These are phyloP conservation scores for Scaptodrosophila lebanonensis DNA, from an alignment of 1,140 invertebrate species.

Conservation along the genomic window DNA sequence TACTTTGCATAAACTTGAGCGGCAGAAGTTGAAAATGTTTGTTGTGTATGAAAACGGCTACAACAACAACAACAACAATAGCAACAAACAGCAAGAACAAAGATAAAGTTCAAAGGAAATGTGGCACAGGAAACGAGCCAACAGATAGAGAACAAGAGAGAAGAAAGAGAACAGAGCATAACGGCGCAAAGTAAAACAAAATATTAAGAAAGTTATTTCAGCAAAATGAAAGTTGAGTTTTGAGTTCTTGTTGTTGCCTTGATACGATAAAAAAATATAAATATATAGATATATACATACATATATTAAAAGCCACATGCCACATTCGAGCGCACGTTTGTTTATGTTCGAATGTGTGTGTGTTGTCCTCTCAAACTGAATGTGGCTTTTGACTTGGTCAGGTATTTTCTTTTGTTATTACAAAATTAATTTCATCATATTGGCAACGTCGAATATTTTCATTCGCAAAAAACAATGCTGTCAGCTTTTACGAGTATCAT, in stretches of 20 bases:
- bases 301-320: no score
- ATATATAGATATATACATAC: no score
- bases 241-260: no score
- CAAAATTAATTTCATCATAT: no score
- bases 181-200: slow-evolving; percentile 46
- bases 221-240: slow-evolving; percentile 52
- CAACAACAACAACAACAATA: slow-evolving; percentile 36
- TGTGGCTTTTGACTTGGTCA: slow-evolving; percentile 16
- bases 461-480: no score
- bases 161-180: slow-evolving; percentile 21
- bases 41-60: slow-evolving; percentile 47
- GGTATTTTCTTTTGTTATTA: slow-evolving; percentile 31
- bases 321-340: neutral
- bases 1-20: slow-evolving; percentile 61
- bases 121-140: slow-evolving; percentile 45
- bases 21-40: slow-evolving; percentile 61
- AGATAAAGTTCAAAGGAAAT: slow-evolving; percentile 69
- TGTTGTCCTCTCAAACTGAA: slow-evolving; percentile 6
- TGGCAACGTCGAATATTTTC: no score
- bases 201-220: slow-evolving; percentile 67
- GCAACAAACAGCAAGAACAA: slow-evolving; percentile 62
- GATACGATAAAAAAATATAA: no score
- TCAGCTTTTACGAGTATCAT: no score
- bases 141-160: slow-evolving; percentile 25
- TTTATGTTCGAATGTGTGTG: neutral